Conservation (phyloP, 2,113 vertebrate species). For the Prunella fulvescens region DNA sequence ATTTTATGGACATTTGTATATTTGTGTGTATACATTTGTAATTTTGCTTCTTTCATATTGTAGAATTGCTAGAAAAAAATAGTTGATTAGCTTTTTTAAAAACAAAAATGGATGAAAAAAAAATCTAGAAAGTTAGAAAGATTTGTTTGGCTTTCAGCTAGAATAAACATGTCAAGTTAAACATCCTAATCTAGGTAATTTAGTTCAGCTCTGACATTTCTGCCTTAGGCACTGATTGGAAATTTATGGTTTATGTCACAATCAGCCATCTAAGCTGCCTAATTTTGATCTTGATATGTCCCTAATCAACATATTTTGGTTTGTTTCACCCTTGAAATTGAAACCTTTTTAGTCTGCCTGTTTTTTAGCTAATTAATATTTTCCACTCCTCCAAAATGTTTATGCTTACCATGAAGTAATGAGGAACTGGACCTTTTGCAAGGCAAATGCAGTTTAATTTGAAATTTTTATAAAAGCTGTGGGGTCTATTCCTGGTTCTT, state of each 20-base stretch:
- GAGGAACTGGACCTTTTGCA: not conserved
- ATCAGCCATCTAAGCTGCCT: not conserved
- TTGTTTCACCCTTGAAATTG: not conserved
- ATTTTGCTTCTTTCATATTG: not conserved
- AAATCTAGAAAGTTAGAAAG: not conserved
- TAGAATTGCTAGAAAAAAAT: not conserved
- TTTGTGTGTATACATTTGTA: not conserved
- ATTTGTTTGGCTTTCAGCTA: constrained; percentile 25
- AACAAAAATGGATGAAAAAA: not conserved
- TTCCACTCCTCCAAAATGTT: not conserved
- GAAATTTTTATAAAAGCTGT: not conserved
- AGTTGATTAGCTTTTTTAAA: not conserved
- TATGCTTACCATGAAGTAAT: not conserved
- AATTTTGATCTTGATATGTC: constrained; percentile 15
- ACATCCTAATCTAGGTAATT: constrained; percentile 28
- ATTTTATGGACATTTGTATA: not conserved
- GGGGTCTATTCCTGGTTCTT: not conserved
- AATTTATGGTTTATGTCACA: constrained; percentile 45
- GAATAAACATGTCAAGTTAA: constrained; percentile 27
- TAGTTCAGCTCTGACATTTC: constrained; percentile 37
- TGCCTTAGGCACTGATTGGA: constrained; percentile 30
- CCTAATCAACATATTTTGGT: not conserved
- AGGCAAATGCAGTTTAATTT: not conserved
- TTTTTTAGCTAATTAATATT: not conserved
- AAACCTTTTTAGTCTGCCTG: not conserved